These are phyloP conservation scores for Nyctalus aviator DNA, from an alignment of 2,797 vertebrate species.

Conservation along the genomic window DNA sequence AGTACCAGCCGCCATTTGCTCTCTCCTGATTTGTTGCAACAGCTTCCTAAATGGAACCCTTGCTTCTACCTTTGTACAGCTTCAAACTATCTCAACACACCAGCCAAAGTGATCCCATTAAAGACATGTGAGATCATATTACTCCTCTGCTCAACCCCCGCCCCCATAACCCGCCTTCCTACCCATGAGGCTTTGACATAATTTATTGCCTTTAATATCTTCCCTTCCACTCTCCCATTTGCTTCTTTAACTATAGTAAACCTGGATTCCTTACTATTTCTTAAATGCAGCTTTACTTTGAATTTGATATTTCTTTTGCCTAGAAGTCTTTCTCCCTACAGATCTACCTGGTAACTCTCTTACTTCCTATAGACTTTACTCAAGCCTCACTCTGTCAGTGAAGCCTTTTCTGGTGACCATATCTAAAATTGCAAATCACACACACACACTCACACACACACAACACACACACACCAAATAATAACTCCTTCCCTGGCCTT, in stretches of 20 bases:
- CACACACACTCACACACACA: accelerated
- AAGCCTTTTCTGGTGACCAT: not conserved
- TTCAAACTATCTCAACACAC: not conserved
- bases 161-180: not conserved
- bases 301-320: not conserved
- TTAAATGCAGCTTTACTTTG: not conserved
- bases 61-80: not conserved
- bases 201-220: not conserved
- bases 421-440: not conserved
- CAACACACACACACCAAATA: not conserved
- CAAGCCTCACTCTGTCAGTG: not conserved
- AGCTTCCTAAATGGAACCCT: not conserved
- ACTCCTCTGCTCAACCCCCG: not conserved
- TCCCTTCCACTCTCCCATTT: not conserved
- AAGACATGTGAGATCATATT: not conserved
- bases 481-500: not conserved
- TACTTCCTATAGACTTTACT: not conserved
- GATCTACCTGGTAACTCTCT: not conserved
- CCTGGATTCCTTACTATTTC: not conserved
- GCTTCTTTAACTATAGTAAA: not conserved
- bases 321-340: not conserved
- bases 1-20: not conserved
- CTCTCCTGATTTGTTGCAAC: not conserved
- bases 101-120: not conserved
- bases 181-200: not conserved